Base-by-base conservation (phyloP, 2,888 invertebrate genomes). In the Drosophila sordidapex region DNA sequence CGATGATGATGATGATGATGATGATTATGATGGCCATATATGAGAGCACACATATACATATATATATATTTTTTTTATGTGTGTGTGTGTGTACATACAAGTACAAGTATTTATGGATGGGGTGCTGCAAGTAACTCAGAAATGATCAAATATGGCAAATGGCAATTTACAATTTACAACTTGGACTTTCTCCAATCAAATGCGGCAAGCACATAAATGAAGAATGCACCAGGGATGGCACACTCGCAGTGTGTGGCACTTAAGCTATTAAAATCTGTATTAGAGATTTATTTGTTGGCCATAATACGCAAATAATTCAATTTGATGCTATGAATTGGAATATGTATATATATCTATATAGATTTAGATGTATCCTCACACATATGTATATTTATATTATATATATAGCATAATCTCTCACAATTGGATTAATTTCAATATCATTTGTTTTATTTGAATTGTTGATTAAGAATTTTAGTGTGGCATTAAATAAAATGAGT, bases 111-210 rank as follows among this genome's bases (percentile, higher is more conserved):
- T 77, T 76, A 76, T 76, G 77, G 66, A 36, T 62, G 46, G 40
- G 40, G 58, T 61, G 62, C 25, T 43, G 65, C 40, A 35, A 59
- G 59, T 70, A 56, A 35, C 51, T 70, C 46, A 51, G 70, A 63
- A 65, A 76, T 80, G 38, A 76, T 72, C 76, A 80, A 79, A 80
- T 78, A 60, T 63, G 70, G 68, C 65, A 74, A 78, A 71, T 51
- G 68, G 71, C 75, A 82, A 70, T 79, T 46, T 46, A 46, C 46
- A 46, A 25, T 46, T 46, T 78, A 70, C 79, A 63, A 71, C 79
- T 76, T 46, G 70, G 70, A 87, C 83, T 83, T 88, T 83, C 83
- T 70, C 85, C 77, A 79, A 78, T 71, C 76, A 77, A 65, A 62
- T 52, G 49, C n/a, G 35, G 35, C 35, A 36, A 52, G 59, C 70